These are phyloP conservation scores for Hyperoplus immaculatus DNA, from an alignment of 2,797 vertebrate species.

Conservation along the genomic window DNA sequence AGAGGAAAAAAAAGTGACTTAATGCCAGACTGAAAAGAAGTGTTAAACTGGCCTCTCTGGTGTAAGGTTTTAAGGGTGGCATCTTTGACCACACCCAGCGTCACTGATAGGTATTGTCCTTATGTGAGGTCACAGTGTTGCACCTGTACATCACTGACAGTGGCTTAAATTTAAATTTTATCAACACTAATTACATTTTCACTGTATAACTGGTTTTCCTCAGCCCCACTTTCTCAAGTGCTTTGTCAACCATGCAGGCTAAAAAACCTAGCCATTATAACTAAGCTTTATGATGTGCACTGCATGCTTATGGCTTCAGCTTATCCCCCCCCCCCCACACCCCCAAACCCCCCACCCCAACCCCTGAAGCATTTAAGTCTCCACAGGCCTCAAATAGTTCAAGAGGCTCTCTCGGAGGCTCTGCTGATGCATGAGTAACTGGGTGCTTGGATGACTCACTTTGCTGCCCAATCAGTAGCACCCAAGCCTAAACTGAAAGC, in stretches of 20 bases:
- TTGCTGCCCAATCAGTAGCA: conserved; percentile 73
- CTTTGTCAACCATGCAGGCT: conserved; percentile 61
- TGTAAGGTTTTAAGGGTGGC: background rate
- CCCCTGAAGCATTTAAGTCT: conserved; percentile 78
- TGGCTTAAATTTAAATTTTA: background rate
- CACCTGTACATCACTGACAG: background rate
- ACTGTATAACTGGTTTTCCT: conserved; percentile 52
- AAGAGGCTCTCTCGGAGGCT: conserved; percentile 79
- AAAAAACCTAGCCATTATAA: conserved; percentile 48
- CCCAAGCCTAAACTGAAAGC: conserved; percentile 62
- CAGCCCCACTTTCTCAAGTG: conserved; percentile 49
- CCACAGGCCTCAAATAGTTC: conserved; percentile 80
- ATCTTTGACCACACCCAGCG: background rate
- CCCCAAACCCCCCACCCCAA: too few relatives aligned
- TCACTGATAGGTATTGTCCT: background rate
- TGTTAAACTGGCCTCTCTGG: background rate
- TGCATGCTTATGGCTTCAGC: conserved; percentile 73
- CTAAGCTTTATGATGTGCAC: conserved; percentile 71
- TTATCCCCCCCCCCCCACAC: conserved; percentile 55
- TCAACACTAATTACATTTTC: background rate
- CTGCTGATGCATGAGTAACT: conserved; percentile 75
- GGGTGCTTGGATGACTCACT: conserved; percentile 81
- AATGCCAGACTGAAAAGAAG: background rate
- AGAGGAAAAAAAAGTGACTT: background rate
- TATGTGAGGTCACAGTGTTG: background rate